phyloP scores from a whole-genome alignment of 2,113 vertebrate genomes.

The Onychorhynchus coronatus region DNA sequence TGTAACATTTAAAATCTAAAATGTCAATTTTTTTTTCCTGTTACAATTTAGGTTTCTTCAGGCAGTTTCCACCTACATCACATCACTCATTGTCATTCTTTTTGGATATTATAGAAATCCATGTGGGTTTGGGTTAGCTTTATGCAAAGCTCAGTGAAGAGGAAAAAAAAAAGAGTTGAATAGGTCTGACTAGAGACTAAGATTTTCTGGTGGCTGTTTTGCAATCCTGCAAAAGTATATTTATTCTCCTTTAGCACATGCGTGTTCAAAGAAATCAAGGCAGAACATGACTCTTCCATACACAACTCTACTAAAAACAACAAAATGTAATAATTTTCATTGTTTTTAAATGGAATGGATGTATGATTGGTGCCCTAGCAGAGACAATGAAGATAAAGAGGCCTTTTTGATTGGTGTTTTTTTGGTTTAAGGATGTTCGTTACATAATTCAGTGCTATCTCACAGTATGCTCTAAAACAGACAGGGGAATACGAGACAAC shows the following conservation, averaged over 20 bases:
- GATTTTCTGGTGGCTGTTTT: slow-evolving; percentile 62
- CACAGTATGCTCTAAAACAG: background rate
- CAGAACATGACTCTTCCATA: slow-evolving; percentile 55
- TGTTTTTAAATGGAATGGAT: slow-evolving; percentile 29
- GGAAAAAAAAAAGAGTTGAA: slow-evolving; percentile 64
- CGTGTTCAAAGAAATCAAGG: slow-evolving; percentile 57
- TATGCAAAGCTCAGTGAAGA: slow-evolving; percentile 81
- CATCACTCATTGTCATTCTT: slow-evolving; percentile 90
- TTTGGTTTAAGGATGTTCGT: background rate
- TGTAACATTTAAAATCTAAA: slow-evolving; percentile 99
- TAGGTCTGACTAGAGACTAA: slow-evolving; percentile 58
- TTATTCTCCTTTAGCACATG: slow-evolving; percentile 54
- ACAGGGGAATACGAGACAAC: background rate
- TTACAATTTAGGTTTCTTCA: slow-evolving; percentile 90
- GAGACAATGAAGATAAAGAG: slow-evolving; percentile 19
- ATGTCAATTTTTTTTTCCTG: slow-evolving; percentile 88
- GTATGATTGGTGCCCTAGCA: background rate
- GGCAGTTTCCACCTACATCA: slow-evolving; percentile 91
- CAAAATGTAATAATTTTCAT: slow-evolving; percentile 6
- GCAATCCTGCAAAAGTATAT: slow-evolving; percentile 22
- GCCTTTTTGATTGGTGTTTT: background rate
- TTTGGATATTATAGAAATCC: slow-evolving; percentile 84
- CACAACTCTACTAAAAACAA: slow-evolving; percentile 10
- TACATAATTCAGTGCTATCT: background rate
- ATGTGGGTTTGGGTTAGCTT: slow-evolving; percentile 84